Conservation (phyloP, 2,888 invertebrate genomes). For the Megalurothrips usitatus region DNA sequence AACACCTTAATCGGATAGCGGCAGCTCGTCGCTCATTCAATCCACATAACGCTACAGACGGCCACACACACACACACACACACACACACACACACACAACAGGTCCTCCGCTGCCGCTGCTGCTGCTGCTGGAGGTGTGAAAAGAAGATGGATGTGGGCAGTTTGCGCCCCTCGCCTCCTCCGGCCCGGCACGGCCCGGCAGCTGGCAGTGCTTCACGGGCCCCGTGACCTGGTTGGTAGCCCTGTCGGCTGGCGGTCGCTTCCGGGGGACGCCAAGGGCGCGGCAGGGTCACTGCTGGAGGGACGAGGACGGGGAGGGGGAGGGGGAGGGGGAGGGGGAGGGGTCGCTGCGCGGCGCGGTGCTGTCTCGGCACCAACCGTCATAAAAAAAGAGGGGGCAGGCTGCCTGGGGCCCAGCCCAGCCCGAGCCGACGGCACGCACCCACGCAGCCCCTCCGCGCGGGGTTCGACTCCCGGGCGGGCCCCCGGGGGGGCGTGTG, state of each 20-base stretch:
- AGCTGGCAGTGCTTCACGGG: too few species aligned
- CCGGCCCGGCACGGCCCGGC: too few species aligned
- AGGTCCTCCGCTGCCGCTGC: background rate
- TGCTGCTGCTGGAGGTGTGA: background rate
- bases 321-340: background rate
- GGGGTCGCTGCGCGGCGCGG: background rate
- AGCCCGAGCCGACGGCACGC: too few species aligned
- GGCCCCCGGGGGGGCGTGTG: too few species aligned
- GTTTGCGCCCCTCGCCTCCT: too few species aligned
- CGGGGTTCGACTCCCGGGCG: too few species aligned
- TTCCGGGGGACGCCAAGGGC: background rate
- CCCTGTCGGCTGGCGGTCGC: background rate
- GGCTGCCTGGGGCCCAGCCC: background rate
- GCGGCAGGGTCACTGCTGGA: background rate
- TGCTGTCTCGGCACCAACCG: too few species aligned
- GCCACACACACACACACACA: too few species aligned
- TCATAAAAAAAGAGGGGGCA: background rate
- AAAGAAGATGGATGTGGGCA: background rate
- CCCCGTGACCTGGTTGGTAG: background rate
- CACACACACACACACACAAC: background rate
- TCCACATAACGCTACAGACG: too few species aligned
- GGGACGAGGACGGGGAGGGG: background rate
- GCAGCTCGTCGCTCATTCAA: too few species aligned
- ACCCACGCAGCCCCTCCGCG: too few species aligned
- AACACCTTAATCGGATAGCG: too few species aligned